Conservation (phyloP, 2,113 vertebrate species). For the Chamaetylas fuelleborni region DNA sequence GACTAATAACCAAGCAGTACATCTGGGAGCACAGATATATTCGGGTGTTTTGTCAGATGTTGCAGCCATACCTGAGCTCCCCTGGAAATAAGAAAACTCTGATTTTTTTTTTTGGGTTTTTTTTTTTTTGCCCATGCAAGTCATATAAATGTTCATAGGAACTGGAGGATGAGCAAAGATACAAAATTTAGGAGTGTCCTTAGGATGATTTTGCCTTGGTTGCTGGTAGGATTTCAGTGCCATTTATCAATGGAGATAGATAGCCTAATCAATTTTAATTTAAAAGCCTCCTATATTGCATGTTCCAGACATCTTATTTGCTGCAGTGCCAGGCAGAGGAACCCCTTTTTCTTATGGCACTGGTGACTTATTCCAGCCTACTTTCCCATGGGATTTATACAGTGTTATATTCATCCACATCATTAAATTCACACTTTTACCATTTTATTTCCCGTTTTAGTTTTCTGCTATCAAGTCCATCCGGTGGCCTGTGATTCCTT, state of each 20-base stretch:
- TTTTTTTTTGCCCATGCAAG: neutral
- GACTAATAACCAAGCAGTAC: neutral
- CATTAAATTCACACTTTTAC: neutral
- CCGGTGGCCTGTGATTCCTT: neutral
- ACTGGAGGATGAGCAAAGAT: neutral
- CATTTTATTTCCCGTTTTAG: neutral
- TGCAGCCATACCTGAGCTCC: neutral
- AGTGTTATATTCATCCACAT: neutral
- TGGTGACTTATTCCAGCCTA: neutral
- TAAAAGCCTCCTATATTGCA: neutral
- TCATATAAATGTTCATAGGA: neutral
- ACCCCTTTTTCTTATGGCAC: neutral
- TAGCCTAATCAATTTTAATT: slow-evolving; percentile 41
- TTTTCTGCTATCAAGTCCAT: neutral
- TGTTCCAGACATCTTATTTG: slow-evolving; percentile 20
- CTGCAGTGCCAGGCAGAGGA: neutral
- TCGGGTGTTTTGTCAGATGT: neutral
- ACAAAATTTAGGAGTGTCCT: neutral
- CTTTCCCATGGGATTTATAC: neutral
- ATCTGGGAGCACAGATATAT: neutral
- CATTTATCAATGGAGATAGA: slow-evolving; percentile 24
- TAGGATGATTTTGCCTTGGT: neutral
- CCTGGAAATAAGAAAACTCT: neutral
- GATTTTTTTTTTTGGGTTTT: neutral
- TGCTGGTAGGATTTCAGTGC: neutral